Conservation (phyloP, 2,113 vertebrate species). For the pig (Sus scrofa) region T2T-Sscrofa CM000815.6:128557501-128558000, state of each 20-base stretch:
- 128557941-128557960: not conserved
- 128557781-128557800: not conserved
- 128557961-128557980: not conserved
- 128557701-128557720: not conserved
- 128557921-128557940: not conserved
- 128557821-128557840: not conserved
- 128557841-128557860: conserved; percentile 10
- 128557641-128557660: not conserved
- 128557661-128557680: no score
- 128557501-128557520: not conserved
- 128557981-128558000: not conserved
- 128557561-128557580: not conserved
- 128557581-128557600: not conserved
- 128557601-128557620: not conserved
- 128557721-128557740: not conserved
- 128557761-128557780: not conserved
- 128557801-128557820: not conserved
- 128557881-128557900: not conserved
- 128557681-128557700: no score
- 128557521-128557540: not conserved
- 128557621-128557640: not conserved
- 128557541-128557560: not conserved
- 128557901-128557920: not conserved
- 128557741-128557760: not conserved
- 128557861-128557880: not conserved